Evolutionary conservation across 2,888 invertebrate species (phyloP).

Genomic region (Acronicta leporina): DNA sequence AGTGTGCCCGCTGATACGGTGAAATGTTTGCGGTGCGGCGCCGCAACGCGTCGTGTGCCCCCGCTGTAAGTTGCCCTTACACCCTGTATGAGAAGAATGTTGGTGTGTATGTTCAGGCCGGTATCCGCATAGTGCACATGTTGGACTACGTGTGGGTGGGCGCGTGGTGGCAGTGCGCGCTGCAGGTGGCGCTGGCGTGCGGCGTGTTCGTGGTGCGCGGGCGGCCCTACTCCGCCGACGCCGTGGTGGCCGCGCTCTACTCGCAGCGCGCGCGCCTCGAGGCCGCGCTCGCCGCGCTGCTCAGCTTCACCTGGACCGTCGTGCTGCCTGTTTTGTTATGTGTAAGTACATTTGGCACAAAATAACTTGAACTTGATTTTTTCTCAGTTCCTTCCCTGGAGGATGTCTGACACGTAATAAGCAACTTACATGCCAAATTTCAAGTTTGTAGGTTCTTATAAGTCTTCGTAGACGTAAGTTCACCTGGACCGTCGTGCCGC

Average conservation of each 20-base stretch:
- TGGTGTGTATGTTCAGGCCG: conserved; percentile 83
- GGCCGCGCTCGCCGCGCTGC: conserved; percentile 90
- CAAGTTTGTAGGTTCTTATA: no score
- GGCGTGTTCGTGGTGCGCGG: conserved; percentile 96
- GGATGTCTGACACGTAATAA: no score
- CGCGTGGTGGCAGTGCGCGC: conserved; percentile 95
- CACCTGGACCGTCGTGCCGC: no score
- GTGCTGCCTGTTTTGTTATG: conserved; percentile 94
- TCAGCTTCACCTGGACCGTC: conserved; percentile 97
- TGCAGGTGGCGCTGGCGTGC: conserved; percentile 93
- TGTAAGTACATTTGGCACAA: conserved; percentile 90
- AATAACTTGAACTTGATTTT: no score
- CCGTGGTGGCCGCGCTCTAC: conserved; percentile 86
- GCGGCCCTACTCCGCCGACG: conserved; percentile 95
- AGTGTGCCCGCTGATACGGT: no score
- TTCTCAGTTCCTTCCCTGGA: no score
- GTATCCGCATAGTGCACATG: conserved; percentile 94
- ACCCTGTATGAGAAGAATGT: no score
- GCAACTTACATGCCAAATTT: no score
- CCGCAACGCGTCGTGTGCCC: no score
- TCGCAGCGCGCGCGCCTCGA: conserved; percentile 71
- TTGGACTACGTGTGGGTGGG: conserved; percentile 95
- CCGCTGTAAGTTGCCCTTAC: no score
- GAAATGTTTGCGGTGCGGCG: no score
- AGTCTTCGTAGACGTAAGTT: no score